Evolutionary conservation across 1,140 invertebrate genomes (phyloP).

Genomic region (Trichonephila clavata): DNA sequence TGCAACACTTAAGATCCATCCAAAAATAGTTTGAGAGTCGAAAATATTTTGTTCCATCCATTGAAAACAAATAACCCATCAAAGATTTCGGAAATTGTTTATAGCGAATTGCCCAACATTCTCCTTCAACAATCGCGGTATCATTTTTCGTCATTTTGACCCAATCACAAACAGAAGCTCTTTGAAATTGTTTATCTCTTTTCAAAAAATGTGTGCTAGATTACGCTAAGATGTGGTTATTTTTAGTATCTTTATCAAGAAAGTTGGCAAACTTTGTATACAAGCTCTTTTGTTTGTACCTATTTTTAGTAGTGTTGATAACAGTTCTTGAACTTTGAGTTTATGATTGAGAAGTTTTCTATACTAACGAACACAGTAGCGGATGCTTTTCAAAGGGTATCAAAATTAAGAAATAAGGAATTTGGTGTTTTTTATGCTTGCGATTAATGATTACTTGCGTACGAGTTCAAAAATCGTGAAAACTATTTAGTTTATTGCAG

Average conservation of each 20-base stretch:
- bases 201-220: neutral
- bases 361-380: neutral
- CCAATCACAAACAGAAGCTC: neutral
- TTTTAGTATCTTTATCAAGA: constrained; percentile 18
- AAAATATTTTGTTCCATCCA: neutral
- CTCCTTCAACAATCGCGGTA: neutral
- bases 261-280: neutral
- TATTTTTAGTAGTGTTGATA: constrained; percentile 11
- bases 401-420: neutral
- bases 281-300: neutral
- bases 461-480: neutral
- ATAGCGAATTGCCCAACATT: neutral
- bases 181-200: neutral
- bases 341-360: neutral
- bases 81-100: neutral
- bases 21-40: too few relatives aligned
- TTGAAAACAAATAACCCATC: neutral
- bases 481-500: neutral
- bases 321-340: neutral
- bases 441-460: neutral
- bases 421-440: neutral
- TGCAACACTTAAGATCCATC: too few relatives aligned
- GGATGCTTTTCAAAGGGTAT: neutral
- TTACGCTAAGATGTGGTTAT: neutral
- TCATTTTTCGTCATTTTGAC: neutral